Conservation (phyloP, 2,888 invertebrate species). For the Thymelicus acteon region DNA sequence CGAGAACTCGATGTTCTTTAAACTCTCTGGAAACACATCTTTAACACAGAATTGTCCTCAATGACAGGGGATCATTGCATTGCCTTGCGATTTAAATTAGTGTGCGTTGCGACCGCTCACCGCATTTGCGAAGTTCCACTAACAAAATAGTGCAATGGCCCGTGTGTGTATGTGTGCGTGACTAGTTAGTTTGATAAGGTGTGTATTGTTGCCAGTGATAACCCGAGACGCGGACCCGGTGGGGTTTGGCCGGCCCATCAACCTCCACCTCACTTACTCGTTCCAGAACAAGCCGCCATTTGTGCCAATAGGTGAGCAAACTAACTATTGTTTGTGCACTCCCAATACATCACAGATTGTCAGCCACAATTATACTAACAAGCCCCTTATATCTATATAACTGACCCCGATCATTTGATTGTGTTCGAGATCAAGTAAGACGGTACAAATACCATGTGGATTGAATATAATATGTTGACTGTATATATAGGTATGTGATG, state of each 20-base stretch:
- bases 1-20: not conserved
- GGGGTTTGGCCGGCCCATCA: constrained; percentile 93
- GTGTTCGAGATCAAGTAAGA: not conserved
- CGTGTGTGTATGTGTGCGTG: not conserved
- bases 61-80: not conserved
- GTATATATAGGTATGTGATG: too few relatives aligned
- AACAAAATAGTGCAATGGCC: not conserved
- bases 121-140: constrained; percentile 47
- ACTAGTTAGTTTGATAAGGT: constrained; percentile 15
- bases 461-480: not conserved
- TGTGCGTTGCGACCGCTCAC: constrained; percentile 16
- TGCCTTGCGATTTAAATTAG: constrained; percentile 3
- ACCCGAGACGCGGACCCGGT: constrained; percentile 88
- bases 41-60: not conserved
- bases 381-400: not conserved
- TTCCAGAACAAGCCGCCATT: constrained; percentile 92
- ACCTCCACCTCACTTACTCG: constrained; percentile 94
- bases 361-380: constrained; percentile 4
- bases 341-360: not conserved
- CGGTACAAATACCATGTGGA: not conserved
- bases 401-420: constrained; percentile 7
- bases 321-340: constrained; percentile 6
- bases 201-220: constrained; percentile 85
- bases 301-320: constrained; percentile 86
- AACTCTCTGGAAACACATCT: not conserved